These are phyloP conservation scores for Steatocranus sp. DNA, from an alignment of 2,797 vertebrate genomes.

Conservation along the genomic window DNA sequence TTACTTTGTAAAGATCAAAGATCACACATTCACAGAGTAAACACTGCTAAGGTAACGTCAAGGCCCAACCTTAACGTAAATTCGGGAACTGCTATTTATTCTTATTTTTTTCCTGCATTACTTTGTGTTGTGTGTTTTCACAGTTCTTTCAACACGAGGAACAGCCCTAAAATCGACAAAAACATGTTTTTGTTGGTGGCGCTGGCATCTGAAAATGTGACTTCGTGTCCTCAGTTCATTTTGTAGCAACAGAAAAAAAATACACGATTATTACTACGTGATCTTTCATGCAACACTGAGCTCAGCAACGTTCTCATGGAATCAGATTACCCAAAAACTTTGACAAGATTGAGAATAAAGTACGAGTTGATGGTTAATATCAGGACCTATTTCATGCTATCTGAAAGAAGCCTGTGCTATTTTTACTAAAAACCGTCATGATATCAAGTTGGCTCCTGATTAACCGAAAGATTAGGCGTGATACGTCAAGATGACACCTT, in stretches of 20 bases:
- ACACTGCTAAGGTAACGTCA: not conserved
- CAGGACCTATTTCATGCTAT: not conserved
- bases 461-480: not conserved
- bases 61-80: rapidly evolving
- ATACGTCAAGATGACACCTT: not conserved
- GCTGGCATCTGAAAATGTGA: not conserved
- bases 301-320: not conserved
- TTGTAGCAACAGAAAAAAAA: not conserved
- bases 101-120: not conserved
- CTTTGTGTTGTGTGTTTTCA: not conserved
- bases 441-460: not conserved
- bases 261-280: rapidly evolving
- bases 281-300: not conserved
- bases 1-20: not conserved
- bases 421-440: not conserved
- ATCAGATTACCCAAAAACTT: not conserved
- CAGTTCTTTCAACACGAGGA: not conserved
- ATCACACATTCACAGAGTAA: not conserved
- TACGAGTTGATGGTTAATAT: not conserved
- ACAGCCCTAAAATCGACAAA: not conserved
- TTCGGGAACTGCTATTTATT: not conserved
- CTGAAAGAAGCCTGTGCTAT: not conserved
- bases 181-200: not conserved
- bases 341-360: not conserved
- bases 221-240: not conserved